A percentile compares a stretch with the other conserved stretches of the same genome.
Evolutionary conservation across 1,140 invertebrate genomes (phyloP).

Genomic region (Trypoxylus dichotomus): DNA sequence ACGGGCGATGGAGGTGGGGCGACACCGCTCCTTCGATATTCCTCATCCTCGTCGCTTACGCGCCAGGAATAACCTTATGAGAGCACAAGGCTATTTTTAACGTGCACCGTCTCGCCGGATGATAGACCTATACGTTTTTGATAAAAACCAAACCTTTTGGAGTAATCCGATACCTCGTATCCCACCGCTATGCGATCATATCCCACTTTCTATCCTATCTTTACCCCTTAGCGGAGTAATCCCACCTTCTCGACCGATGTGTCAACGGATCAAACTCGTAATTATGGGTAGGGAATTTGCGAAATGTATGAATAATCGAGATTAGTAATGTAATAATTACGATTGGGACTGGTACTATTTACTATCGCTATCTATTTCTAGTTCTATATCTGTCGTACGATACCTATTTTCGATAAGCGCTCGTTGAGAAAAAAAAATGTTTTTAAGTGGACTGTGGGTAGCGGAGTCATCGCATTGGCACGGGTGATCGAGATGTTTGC

Average conservation of each 20-base stretch:
- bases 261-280: too few species aligned
- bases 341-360: too few species aligned
- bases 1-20: slow-evolving; percentile 39
- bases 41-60: slow-evolving; percentile 16
- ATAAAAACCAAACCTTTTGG: slow-evolving; percentile 50
- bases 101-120: slow-evolving; percentile 37
- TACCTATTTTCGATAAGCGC: too few species aligned
- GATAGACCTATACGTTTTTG: slow-evolving; percentile 45
- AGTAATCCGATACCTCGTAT: slow-evolving; percentile 47
- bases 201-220: background rate
- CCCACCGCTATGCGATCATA: background rate
- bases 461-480: too few species aligned
- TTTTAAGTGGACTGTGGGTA: too few species aligned
- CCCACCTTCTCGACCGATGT: background rate
- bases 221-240: background rate
- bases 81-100: slow-evolving; percentile 48
- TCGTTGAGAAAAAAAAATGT: too few species aligned
- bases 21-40: slow-evolving; percentile 3
- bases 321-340: too few species aligned
- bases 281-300: too few species aligned
- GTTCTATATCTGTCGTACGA: too few species aligned
- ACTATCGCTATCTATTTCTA: too few species aligned
- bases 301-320: too few species aligned
- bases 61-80: slow-evolving; percentile 44
- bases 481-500: too few species aligned